Evolutionary conservation across 2,888 invertebrate species (phyloP), one percentile per base, ranked within the genome.

Genomic region (Dryomyza anilis): DNA sequence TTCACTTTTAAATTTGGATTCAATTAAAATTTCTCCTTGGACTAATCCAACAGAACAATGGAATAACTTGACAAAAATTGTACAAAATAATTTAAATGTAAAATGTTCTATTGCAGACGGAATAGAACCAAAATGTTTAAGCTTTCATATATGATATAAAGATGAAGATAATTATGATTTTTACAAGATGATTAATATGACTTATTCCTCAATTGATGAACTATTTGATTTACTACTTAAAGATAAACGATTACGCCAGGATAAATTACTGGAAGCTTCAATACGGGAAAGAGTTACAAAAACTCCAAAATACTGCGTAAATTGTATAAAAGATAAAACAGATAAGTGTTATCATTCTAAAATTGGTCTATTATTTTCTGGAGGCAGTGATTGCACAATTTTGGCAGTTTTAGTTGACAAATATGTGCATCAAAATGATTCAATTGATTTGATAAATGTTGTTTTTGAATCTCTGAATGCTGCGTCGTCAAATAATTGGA

Each of bases 341-440:
- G 53, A n/a, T 27, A 39, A 59, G 3, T 90, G 90, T 73, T 70
- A 71, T 50, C 91, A 91, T 83, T 85, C 89, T 29, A 89, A 90
- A 77, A 84, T 94, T 33, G 94, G 91, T 48, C 85, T 99, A 64
- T 85, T 97, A 71, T 98, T 98, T 85, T 98, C 98, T 69, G 99
- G 98, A 45, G 98, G 98, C 16, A 86, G 98, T 43, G 99, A 99
- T 84, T 98, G 97, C 66, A 90, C 96, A n/a, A 88, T 98, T 72
- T 83, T 99, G 70, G 93, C 98, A 29, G 85, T 90, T 53, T 78
- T 97, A 53, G 90, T 92, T 7, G 87, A 95, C 78, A 88, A 88
- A 84, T 91, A 86, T 83, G 83, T 92, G 19, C 84, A 88, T 1
- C 74, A 75, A 65, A 76, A 85, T 58, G 90, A 92, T 76, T 86